A percentile compares a stretch with the other conserved stretches of the same genome.
phyloP scores from a whole-genome alignment of 37 sponge, comb jelly and placozoan genomes.

The Chondrosia reniformis region DNA sequence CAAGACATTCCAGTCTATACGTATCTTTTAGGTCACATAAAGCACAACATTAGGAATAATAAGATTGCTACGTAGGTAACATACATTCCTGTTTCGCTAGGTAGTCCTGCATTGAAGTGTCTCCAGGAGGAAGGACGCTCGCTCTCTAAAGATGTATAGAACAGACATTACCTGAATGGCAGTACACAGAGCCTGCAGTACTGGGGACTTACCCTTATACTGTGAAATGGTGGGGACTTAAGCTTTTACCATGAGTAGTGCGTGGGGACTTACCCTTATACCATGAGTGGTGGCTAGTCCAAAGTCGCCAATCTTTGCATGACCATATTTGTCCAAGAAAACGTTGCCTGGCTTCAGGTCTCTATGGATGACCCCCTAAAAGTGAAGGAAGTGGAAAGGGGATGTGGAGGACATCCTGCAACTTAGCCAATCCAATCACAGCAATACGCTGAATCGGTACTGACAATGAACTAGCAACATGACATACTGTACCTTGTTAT shows the following conservation, averaged over 20 bases:
- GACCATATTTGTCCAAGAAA: conserved; percentile 85
- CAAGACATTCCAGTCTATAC: too few relatives aligned
- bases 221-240: not conserved
- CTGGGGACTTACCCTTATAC: too few relatives aligned
- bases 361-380: conserved; percentile 85
- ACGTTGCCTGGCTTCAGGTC: conserved; percentile 97
- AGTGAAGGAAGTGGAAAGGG: too few relatives aligned
- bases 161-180: not conserved
- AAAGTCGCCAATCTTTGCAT: conserved; percentile 98
- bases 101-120: conserved; percentile 7
- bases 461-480: not conserved
- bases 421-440: not conserved
- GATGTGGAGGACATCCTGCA: not conserved
- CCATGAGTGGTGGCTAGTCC: conserved; percentile 85
- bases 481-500: conserved; percentile 79
- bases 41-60: not conserved
- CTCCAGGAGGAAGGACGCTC: conserved; percentile 1
- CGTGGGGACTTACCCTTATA: conserved; percentile 17
- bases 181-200: too few relatives aligned
- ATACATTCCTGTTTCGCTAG: conserved; percentile 3
- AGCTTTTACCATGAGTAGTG: not conserved
- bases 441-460: not conserved
- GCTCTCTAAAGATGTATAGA: not conserved
- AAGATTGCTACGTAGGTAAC: not conserved
- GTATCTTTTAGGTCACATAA: too few relatives aligned